phyloP scores from a whole-genome alignment of 2,888 invertebrate genomes.

The Drosophila mimica region DNA sequence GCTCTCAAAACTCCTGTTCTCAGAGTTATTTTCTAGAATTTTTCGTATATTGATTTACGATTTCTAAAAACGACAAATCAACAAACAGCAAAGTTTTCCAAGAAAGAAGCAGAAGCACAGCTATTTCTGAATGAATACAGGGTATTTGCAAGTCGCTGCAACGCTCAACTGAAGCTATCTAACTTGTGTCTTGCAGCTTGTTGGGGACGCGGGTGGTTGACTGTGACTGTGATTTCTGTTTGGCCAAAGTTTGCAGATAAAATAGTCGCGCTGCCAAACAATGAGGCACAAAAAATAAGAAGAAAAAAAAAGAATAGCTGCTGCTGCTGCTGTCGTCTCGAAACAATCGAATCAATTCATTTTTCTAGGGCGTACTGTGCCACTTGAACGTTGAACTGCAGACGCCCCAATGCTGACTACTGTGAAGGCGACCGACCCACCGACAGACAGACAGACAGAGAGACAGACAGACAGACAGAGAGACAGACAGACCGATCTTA shows the following conservation, averaged over 20 bases:
- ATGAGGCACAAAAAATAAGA: constrained; percentile 35
- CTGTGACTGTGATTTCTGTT: constrained; percentile 56
- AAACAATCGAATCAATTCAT: constrained; percentile 81
- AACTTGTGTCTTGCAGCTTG: constrained; percentile 5
- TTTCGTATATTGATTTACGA: no score
- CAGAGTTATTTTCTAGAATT: neutral
- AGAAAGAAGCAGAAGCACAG: neutral
- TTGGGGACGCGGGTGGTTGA: constrained; percentile 29
- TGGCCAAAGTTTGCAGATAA: constrained; percentile 67
- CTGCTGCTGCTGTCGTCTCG: constrained; percentile 27
- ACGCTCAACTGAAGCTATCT: neutral
- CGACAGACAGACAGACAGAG: neutral
- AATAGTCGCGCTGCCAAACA: constrained; percentile 50
- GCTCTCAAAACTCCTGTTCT: neutral
- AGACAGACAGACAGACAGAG: constrained; percentile 14
- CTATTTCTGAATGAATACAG: neutral
- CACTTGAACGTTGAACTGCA: constrained; percentile 85
- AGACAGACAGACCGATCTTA: constrained; percentile 46
- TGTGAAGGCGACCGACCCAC: constrained; percentile 64
- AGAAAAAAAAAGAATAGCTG: constrained; percentile 20
- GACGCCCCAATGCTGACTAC: constrained; percentile 84
- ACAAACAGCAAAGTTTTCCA: neutral
- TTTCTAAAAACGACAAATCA: no score
- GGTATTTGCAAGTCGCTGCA: neutral
- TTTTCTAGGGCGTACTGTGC: constrained; percentile 84